Conservation (phyloP, 2,888 invertebrate species). For the Boloria euphrosyne region DNA sequence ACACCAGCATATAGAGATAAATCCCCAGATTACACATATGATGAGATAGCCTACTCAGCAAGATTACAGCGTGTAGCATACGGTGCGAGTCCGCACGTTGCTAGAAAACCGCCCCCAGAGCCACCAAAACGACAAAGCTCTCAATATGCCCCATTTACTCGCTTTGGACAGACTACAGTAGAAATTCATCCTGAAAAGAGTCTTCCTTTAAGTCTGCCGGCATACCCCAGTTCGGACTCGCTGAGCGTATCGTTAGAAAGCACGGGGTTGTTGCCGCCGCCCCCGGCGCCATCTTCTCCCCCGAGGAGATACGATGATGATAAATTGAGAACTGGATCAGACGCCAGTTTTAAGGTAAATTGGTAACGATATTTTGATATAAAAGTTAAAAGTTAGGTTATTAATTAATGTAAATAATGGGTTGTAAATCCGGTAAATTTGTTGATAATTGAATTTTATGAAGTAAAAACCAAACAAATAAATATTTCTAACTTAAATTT, state of each 20-base stretch:
- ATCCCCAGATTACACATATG: conserved; percentile 75
- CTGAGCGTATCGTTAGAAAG: conserved; percentile 84
- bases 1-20: conserved; percentile 78
- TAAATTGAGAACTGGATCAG: conserved; percentile 86
- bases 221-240: conserved; percentile 85
- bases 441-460: no score
- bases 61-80: conserved; percentile 79
- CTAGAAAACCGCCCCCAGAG: conserved; percentile 90
- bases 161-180: conserved; percentile 83
- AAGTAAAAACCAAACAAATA: neutral
- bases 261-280: conserved; percentile 85
- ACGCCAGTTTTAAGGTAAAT: conserved; percentile 91
- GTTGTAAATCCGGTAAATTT: no score
- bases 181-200: conserved; percentile 83
- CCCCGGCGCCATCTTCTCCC: conserved; percentile 85
- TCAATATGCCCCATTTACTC: conserved; percentile 75
- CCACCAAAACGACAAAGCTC: conserved; percentile 89
- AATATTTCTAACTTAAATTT: neutral
- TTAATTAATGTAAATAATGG: no score
- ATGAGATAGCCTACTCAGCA: conserved; percentile 76
- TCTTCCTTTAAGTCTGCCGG: conserved; percentile 83
- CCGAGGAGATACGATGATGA: conserved; percentile 76
- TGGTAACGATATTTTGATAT: neutral
- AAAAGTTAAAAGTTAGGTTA: no score
- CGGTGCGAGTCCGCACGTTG: conserved; percentile 87